These are phyloP conservation scores for Lasioglossum lativentre DNA, from an alignment of 2,888 invertebrate genomes.

Conservation along the genomic window DNA sequence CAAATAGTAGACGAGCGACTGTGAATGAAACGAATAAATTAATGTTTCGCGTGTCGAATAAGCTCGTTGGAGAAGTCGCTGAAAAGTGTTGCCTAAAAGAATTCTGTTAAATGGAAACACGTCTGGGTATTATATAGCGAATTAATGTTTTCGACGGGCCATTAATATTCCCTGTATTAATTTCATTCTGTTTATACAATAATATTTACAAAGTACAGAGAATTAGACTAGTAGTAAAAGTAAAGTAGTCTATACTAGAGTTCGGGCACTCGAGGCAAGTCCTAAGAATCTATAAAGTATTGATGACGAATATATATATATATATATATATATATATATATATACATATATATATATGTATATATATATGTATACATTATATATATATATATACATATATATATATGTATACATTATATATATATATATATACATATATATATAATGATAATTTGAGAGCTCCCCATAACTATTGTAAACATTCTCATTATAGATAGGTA, in stretches of 20 bases:
- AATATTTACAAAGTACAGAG: neutral
- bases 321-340: no score
- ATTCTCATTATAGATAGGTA: slow-evolving; percentile 67
- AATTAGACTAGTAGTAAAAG: neutral
- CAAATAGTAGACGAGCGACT: neutral
- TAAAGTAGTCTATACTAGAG: slow-evolving; percentile 6
- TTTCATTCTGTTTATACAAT: neutral
- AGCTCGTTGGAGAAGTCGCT: neutral
- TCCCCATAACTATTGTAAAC: slow-evolving; percentile 74
- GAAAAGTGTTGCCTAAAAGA: neutral
- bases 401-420: no score
- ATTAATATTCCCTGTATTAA: neutral
- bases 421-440: no score
- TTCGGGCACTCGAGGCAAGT: slow-evolving; percentile 64
- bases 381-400: no score
- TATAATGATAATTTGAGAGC: slow-evolving; percentile 74
- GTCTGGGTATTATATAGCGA: neutral
- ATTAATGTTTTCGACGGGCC: neutral
- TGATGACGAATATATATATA: slow-evolving; percentile 57
- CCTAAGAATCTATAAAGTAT: slow-evolving; percentile 60
- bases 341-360: no score
- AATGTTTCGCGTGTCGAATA: neutral
- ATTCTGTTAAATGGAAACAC: neutral
- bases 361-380: no score
- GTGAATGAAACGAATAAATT: neutral